Conservation (phyloP, 2,797 vertebrate genomes). For the Lacerta agilis region DNA sequence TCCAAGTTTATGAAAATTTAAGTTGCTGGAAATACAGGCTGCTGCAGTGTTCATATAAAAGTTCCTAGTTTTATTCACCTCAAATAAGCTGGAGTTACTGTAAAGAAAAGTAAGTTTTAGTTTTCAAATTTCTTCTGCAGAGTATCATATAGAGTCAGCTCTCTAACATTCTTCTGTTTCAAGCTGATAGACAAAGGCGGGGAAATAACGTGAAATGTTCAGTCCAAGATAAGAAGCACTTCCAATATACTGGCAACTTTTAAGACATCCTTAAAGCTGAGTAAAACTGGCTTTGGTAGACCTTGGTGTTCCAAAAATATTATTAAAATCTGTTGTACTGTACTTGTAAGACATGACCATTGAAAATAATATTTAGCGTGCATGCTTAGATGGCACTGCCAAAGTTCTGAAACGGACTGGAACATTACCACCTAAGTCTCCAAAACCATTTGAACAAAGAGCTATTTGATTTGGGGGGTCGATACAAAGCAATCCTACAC, state of each 20-base stretch:
- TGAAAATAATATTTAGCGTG: neutral
- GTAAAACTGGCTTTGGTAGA: neutral
- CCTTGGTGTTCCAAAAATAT: neutral
- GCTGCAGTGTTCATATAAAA: neutral
- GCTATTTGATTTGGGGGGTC: too few relatives aligned
- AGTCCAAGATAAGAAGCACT: slow-evolving; percentile 14
- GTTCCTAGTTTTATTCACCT: neutral
- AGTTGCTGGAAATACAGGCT: neutral
- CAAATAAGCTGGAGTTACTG: neutral
- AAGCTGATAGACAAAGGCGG: slow-evolving; percentile 12
- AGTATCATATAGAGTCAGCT: neutral
- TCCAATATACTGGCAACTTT: neutral
- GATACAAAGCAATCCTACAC: neutral
- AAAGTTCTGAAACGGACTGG: neutral
- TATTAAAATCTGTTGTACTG: slow-evolving; percentile 7
- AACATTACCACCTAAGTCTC: neutral
- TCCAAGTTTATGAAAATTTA: neutral
- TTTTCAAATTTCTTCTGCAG: neutral
- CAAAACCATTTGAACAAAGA: neutral
- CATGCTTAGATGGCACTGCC: neutral
- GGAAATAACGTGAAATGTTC: slow-evolving; percentile 8
- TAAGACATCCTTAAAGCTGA: neutral
- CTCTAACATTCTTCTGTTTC: slow-evolving; percentile 12
- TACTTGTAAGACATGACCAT: slow-evolving; percentile 7
- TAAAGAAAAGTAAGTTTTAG: neutral